These are phyloP conservation scores for Eupithecia dodoneata DNA, from an alignment of 2,888 invertebrate species.

Conservation along the genomic window DNA sequence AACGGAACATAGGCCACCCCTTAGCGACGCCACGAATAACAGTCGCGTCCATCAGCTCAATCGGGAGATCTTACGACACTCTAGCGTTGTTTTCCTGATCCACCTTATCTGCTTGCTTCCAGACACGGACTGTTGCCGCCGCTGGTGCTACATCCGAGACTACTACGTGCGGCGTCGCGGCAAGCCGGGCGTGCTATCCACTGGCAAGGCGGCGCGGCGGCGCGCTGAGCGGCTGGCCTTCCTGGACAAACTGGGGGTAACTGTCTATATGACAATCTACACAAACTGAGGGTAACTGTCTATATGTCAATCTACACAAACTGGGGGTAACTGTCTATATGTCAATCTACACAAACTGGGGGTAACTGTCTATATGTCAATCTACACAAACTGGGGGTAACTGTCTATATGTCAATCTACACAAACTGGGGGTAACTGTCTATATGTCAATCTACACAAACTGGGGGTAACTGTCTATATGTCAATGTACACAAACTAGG, in stretches of 20 bases:
- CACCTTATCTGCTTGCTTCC: constrained; percentile 1
- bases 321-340: background rate
- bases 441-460: background rate
- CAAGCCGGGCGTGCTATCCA: constrained; percentile 45
- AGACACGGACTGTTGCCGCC: constrained; percentile 49
- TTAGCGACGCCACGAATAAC: too few species aligned
- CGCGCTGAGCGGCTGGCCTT: constrained; percentile 47
- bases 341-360: background rate
- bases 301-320: background rate
- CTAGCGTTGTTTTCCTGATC: background rate
- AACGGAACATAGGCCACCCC: too few species aligned
- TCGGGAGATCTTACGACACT: too few species aligned
- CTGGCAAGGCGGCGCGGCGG: constrained; percentile 53
- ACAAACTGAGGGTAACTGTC: background rate
- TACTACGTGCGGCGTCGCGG: constrained; percentile 55
- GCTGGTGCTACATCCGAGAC: constrained; percentile 56
- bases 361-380: background rate
- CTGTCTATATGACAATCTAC: background rate
- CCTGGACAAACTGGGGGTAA: constrained; percentile 35
- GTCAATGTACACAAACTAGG: too few species aligned
- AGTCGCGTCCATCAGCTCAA: too few species aligned
- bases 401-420: background rate
- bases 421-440: background rate
- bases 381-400: background rate
- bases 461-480: background rate